A percentile compares a stretch with the other conserved stretches of the same genome.
Evolutionary conservation across 2,888 invertebrate species (phyloP).

Genomic region (Eristalis intricaria): DNA sequence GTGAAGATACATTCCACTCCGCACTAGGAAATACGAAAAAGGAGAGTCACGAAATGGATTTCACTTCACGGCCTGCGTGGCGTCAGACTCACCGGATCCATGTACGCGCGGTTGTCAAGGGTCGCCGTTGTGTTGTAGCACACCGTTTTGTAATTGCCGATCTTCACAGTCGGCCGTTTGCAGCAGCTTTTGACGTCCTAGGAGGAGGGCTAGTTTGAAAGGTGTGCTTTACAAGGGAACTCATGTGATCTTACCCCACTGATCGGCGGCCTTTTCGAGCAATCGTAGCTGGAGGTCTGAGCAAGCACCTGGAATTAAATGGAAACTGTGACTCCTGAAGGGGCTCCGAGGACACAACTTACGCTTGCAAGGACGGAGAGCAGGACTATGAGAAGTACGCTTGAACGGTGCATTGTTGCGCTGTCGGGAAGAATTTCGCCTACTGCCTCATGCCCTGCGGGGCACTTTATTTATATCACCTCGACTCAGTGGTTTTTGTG

Average conservation of each 20-base stretch:
- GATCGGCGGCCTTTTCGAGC: not conserved
- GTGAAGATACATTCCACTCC: slow-evolving; percentile 44
- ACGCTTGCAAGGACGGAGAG: not conserved
- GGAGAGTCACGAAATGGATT: not conserved
- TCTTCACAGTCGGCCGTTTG: slow-evolving; percentile 2
- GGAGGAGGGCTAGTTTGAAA: not conserved
- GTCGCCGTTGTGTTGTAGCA: slow-evolving; percentile 12
- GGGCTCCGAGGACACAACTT: not conserved
- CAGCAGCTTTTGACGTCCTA: slow-evolving; percentile 50
- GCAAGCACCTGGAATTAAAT: not conserved
- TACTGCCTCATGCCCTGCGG: not conserved
- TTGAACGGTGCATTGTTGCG: not conserved
- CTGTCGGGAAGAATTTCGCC: not conserved
- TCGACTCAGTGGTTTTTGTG: not conserved
- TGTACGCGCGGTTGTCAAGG: slow-evolving; percentile 12
- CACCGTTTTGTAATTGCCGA: slow-evolving; percentile 10
- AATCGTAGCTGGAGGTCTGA: not conserved
- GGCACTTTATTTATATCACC: not conserved
- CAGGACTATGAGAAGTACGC: not conserved
- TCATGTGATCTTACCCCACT: not conserved
- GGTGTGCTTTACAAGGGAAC: not conserved
- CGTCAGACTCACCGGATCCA: slow-evolving; percentile 38
- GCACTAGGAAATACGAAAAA: slow-evolving; percentile 19
- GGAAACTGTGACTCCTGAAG: not conserved
- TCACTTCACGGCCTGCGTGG: not conserved